Conservation (phyloP, 2,888 invertebrate species). For the Encarsia formosa region DNA sequence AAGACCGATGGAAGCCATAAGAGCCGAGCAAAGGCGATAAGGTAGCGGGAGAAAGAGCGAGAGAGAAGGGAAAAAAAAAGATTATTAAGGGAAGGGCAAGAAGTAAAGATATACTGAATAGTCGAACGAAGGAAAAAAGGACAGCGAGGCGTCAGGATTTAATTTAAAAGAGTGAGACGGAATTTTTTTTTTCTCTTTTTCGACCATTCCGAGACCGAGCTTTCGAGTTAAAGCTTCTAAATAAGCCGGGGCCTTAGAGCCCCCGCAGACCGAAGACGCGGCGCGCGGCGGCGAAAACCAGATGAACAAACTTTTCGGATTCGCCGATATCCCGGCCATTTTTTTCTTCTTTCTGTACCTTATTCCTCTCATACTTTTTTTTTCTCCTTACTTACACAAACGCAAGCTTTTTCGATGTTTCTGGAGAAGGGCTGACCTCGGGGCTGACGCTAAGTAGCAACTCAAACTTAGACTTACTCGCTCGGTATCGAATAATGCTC, state of each 20-base stretch:
- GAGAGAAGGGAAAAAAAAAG: slow-evolving; percentile 9
- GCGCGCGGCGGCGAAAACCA: no score
- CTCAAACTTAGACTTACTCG: no score
- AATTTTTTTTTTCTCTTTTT: slow-evolving; percentile 8
- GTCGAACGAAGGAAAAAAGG: not conserved
- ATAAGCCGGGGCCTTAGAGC: slow-evolving; percentile 28
- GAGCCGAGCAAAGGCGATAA: slow-evolving; percentile 7
- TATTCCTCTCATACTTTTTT: not conserved
- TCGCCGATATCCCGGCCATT: not conserved
- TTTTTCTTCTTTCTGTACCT: not conserved
- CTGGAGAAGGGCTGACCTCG: no score
- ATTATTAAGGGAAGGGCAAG: slow-evolving; percentile 9
- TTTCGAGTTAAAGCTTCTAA: slow-evolving; percentile 28
- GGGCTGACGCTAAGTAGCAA: no score
- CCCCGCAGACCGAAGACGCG: slow-evolving; percentile 12
- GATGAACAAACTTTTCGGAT: slow-evolving; percentile 23
- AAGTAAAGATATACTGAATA: slow-evolving; percentile 4
- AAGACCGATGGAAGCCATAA: slow-evolving; percentile 16
- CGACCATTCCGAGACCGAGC: slow-evolving; percentile 16
- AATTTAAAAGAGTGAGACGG: slow-evolving; percentile 29
- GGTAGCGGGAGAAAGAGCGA: not conserved
- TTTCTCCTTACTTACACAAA: no score
- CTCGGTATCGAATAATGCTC: no score
- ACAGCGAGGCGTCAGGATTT: slow-evolving; percentile 27
- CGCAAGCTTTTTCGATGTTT: no score